phyloP scores from a whole-genome alignment of 2,113 vertebrate species.

The Dicrurus megarhynchus region DNA sequence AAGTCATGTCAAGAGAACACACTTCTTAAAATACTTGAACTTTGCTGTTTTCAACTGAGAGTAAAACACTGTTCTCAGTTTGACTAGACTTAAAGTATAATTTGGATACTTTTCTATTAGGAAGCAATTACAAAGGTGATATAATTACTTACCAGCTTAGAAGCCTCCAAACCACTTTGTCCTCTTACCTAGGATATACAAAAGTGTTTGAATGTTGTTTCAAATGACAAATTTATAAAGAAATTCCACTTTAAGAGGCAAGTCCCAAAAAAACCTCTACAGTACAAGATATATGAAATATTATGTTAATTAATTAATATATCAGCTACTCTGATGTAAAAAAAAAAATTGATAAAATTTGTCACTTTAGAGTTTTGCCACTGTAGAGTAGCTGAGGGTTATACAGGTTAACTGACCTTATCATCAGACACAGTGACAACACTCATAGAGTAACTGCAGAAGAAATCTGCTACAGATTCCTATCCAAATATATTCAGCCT shows the following conservation, averaged over 20 bases:
- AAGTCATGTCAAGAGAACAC: not conserved
- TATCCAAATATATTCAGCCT: not conserved
- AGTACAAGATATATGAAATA: not conserved
- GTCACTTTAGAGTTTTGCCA: not conserved
- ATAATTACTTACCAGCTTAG: not conserved
- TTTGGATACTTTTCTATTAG: not conserved
- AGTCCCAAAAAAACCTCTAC: not conserved
- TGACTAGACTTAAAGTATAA: not conserved
- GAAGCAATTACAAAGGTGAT: not conserved
- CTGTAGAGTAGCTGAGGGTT: not conserved
- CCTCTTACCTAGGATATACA: not conserved
- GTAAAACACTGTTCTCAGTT: not conserved
- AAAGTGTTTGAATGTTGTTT: not conserved
- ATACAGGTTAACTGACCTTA: not conserved
- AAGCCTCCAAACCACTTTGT: not conserved
- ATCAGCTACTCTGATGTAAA: not conserved
- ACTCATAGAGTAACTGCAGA: not conserved
- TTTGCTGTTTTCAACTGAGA: not conserved
- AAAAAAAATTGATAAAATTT: not conserved
- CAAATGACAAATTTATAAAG: not conserved
- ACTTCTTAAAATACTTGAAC: not conserved
- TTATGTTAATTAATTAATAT: not conserved
- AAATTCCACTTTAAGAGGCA: not conserved
- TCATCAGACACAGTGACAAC: not conserved
- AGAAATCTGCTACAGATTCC: not conserved